Percentiles rank a stretch among this genome's conserved stretches.
These are phyloP conservation scores for Oryctes rhinoceros DNA, from an alignment of 1,140 invertebrate species.

Conservation along the genomic window DNA sequence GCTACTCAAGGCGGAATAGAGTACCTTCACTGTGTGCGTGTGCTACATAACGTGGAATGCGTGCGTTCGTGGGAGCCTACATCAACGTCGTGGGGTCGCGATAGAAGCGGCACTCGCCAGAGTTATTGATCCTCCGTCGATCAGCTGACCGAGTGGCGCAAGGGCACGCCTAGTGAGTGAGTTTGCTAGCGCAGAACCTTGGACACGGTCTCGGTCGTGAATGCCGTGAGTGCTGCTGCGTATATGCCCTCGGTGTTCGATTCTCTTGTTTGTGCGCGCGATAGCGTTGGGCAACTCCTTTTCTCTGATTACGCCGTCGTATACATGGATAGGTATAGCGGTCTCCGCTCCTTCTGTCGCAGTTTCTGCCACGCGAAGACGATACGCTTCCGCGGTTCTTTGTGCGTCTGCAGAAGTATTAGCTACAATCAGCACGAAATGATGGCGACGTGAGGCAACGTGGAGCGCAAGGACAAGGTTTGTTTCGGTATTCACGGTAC, in stretches of 20 bases:
- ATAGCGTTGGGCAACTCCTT: not conserved
- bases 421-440: not conserved
- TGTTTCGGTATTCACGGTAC: not conserved
- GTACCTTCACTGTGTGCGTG: not conserved
- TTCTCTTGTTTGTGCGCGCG: not conserved
- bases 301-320: not conserved
- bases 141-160: conserved; percentile 34
- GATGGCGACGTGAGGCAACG: not conserved
- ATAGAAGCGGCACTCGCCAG: conserved; percentile 25
- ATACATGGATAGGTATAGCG: not conserved
- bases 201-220: conserved; percentile 25
- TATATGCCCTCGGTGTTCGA: not conserved
- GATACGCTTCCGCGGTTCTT: not conserved
- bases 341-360: not conserved
- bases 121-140: conserved; percentile 33
- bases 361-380: not conserved
- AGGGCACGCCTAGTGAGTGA: conserved; percentile 32
- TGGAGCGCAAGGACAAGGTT: not conserved
- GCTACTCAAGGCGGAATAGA: not conserved
- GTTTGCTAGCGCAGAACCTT: conserved; percentile 26
- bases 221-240: not conserved
- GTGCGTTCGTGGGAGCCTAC: conserved; percentile 30
- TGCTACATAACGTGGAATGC: conserved; percentile 15
- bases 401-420: not conserved
- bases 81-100: conserved; percentile 17